These are phyloP conservation scores for Callionymus lyra DNA, from an alignment of 2,113 vertebrate species.

Conservation along the genomic window DNA sequence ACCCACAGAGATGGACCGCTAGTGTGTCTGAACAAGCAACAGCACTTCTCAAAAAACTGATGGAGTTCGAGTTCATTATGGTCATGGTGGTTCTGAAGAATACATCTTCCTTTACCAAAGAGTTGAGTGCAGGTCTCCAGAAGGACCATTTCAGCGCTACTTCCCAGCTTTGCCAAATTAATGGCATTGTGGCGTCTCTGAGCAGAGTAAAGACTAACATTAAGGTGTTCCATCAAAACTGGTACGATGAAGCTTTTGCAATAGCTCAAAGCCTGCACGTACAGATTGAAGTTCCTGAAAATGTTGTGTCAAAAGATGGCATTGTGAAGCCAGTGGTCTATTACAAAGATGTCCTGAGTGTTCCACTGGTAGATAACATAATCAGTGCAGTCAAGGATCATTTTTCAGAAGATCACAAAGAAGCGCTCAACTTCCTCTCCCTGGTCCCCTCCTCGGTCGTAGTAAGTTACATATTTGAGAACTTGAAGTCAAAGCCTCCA, in stretches of 20 bases:
- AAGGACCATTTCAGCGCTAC: slow-evolving; percentile 86
- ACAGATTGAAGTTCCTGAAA: slow-evolving; percentile 81
- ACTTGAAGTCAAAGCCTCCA: slow-evolving; percentile 84
- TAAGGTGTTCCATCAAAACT: slow-evolving; percentile 94
- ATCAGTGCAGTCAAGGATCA: slow-evolving; percentile 92
- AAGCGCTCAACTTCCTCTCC: slow-evolving; percentile 87
- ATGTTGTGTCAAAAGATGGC: slow-evolving; percentile 62
- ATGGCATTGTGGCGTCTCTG: slow-evolving; percentile 83
- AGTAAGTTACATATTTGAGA: slow-evolving; percentile 73
- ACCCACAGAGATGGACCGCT: slow-evolving; percentile 73
- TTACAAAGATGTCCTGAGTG: slow-evolving; percentile 84
- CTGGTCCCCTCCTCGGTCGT: slow-evolving; percentile 90
- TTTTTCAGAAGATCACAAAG: slow-evolving; percentile 91
- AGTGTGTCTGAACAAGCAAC: slow-evolving; percentile 67
- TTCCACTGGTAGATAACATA: slow-evolving; percentile 83
- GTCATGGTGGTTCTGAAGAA: slow-evolving; percentile 86
- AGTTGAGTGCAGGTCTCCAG: slow-evolving; percentile 86
- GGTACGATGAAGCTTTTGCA: slow-evolving; percentile 89
- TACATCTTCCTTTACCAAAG: slow-evolving; percentile 81
- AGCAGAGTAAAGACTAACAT: slow-evolving; percentile 93
- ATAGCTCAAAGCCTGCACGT: slow-evolving; percentile 78
- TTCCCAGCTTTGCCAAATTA: slow-evolving; percentile 86
- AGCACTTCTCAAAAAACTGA: slow-evolving; percentile 71
- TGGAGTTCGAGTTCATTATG: slow-evolving; percentile 89
- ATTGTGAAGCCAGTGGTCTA: slow-evolving; percentile 79